These are phyloP conservation scores for Andrena cerasifolii DNA, from an alignment of 1,140 invertebrate species.

Conservation along the genomic window DNA sequence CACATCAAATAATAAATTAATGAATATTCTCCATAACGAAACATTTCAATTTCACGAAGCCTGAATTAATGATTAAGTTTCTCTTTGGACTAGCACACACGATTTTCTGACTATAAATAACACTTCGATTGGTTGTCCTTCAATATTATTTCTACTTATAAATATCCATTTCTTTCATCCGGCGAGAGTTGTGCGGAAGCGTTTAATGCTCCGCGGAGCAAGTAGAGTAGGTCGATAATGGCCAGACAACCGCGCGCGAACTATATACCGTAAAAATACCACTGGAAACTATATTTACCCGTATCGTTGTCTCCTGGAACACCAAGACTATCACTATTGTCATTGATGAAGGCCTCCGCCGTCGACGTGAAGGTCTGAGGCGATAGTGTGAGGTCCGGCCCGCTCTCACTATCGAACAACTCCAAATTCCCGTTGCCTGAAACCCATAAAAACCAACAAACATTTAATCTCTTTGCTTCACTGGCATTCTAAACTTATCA, in stretches of 20 bases:
- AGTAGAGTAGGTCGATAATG: not conserved
- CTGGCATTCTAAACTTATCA: too few relatives aligned
- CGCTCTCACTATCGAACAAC: constrained; percentile 87
- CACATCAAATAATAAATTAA: not conserved
- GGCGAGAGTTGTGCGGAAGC: too few relatives aligned
- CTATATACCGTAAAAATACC: not conserved
- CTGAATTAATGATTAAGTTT: not conserved
- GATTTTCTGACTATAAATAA: too few relatives aligned
- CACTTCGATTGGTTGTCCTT: too few relatives aligned
- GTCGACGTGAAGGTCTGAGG: constrained; percentile 87
- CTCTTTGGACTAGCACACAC: not conserved
- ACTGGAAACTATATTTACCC: constrained; percentile 74
- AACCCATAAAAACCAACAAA: constrained; percentile 57
- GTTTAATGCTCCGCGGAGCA: not conserved
- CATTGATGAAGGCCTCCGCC: constrained; percentile 87
- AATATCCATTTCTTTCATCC: too few relatives aligned
- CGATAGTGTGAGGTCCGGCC: constrained; percentile 87
- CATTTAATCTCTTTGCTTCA: too few relatives aligned
- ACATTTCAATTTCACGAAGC: not conserved
- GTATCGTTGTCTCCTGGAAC: constrained; percentile 83
- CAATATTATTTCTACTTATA: too few relatives aligned
- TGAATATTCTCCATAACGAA: not conserved
- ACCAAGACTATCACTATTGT: constrained; percentile 87
- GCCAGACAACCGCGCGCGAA: not conserved
- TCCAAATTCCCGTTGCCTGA: constrained; percentile 85